These are phyloP conservation scores for Acanthis flammea DNA, from an alignment of 2,797 vertebrate genomes.

Conservation along the genomic window DNA sequence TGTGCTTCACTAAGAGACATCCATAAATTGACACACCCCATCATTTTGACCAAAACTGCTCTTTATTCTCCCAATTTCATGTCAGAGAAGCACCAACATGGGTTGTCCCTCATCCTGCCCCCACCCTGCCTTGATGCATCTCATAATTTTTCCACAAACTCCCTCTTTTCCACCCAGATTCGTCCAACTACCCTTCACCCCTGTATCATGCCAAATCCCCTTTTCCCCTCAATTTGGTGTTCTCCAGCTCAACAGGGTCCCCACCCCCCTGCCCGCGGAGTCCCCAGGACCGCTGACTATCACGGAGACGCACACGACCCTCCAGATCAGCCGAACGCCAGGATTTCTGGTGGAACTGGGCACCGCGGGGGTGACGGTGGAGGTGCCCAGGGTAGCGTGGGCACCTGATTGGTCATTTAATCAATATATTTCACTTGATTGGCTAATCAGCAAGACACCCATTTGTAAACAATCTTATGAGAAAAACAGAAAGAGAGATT, in stretches of 20 bases:
- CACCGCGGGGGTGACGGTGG: fast-evolving
- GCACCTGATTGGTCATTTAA: background rate
- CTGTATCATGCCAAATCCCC: background rate
- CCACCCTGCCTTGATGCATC: background rate
- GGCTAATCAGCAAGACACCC: no score
- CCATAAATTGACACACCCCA: background rate
- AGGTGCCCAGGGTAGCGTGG: background rate
- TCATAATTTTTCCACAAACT: background rate
- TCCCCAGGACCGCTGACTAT: fast-evolving
- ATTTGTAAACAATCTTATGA: no score
- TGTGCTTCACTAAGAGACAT: background rate
- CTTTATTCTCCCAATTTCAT: background rate
- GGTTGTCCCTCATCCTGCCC: background rate
- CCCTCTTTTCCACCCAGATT: background rate
- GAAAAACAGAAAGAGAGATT: background rate
- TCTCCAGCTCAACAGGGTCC: background rate
- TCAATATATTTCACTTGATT: background rate
- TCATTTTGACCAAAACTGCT: background rate
- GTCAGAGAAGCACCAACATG: background rate
- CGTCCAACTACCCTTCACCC: background rate
- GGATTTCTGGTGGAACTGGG: background rate
- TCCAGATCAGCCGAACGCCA: background rate
- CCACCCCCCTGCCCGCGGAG: fast-evolving
- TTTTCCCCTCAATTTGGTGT: fast-evolving
- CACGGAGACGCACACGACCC: fast-evolving